Evolutionary conservation across 2,888 invertebrate species (phyloP), one percentile per base, ranked within the genome.

Genomic region (Pedicia rivosa): DNA sequence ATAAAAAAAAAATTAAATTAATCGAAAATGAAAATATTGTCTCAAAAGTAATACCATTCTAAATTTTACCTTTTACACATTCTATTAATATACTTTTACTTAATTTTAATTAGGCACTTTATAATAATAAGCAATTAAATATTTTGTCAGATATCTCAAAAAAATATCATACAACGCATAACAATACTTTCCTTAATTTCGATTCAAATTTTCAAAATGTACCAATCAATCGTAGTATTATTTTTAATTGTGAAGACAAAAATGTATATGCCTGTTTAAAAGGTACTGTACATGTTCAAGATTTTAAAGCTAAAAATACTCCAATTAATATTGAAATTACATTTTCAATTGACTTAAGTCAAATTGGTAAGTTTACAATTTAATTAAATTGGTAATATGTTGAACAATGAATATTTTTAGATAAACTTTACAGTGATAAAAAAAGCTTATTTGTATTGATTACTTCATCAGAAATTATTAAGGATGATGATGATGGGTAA

Each of bases 201-300:
- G n/a, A 24, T 26, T 31, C 14, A 10, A 42, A 37, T 28, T 32
- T 60, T 22, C 59, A n/a, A n/a, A n/a, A n/a, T n/a, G n/a, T n/a
- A n/a, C n/a, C 61, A 0, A 50, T 55, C 3, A 60, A 61, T 43
- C 53, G 60, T n/a, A 60, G 61, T 5, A 59, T 61, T 35, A 54
- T 58, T 4, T 60, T 61, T 41, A 57, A 59, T 41, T 61, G 61
- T 35, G 47, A 52, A 22, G 53, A 59, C 24, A n/a, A 24, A 10
- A 24, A 24, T 24, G 24, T 10, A 3, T 24, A 5, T 24, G 6
- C 14, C 6, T 33, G 33, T 33, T n/a, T 33, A 3, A 13, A 33
- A 14, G 33, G 12, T 5, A 22, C n/a, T 24, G 2, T 19, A 7
- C 13, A 6, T 19, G 22, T 33, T 33, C 12, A 22, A 14, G n/a